Evolutionary conservation across 2,888 invertebrate genomes (phyloP).

Genomic region (Polylopha cassiicola): DNA sequence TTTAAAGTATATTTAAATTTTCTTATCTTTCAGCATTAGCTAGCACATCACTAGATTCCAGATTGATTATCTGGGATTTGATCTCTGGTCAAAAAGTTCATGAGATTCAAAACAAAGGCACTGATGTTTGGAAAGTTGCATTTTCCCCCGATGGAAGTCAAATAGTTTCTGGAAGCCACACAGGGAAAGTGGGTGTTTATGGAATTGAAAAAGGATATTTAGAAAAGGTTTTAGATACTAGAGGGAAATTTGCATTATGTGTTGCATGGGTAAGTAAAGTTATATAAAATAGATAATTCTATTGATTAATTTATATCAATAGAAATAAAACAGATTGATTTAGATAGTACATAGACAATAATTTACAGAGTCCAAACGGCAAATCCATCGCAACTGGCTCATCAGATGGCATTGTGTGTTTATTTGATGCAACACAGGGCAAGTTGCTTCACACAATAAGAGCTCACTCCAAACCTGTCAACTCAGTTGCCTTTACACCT

Average conservation of each 20-base stretch:
- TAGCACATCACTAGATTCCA: conserved; percentile 94
- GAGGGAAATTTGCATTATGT: conserved; percentile 94
- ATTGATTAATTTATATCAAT: not conserved
- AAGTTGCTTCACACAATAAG: conserved; percentile 93
- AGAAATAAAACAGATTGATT: too few species aligned
- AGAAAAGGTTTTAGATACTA: conserved; percentile 90
- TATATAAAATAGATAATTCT: not conserved
- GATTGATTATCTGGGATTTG: conserved; percentile 93
- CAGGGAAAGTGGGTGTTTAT: conserved; percentile 93
- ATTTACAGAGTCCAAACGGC: conserved; percentile 90
- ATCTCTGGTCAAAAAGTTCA: conserved; percentile 88
- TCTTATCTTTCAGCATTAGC: conserved; percentile 80
- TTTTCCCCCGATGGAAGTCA: conserved; percentile 94
- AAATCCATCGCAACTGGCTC: conserved; percentile 95
- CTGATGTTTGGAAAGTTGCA: conserved; percentile 94
- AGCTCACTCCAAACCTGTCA: conserved; percentile 94
- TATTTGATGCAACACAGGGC: conserved; percentile 91
- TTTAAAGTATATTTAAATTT: not conserved
- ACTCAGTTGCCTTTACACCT: conserved; percentile 93
- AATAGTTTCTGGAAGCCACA: conserved; percentile 93
- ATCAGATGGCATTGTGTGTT: conserved; percentile 94
- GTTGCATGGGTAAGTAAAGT: conserved; percentile 90
- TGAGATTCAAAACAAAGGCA: conserved; percentile 89
- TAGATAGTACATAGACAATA: too few species aligned
- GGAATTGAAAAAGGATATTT: conserved; percentile 88